phyloP scores from a whole-genome alignment of 2,797 vertebrate species.

The Thaleichthys pacificus region DNA sequence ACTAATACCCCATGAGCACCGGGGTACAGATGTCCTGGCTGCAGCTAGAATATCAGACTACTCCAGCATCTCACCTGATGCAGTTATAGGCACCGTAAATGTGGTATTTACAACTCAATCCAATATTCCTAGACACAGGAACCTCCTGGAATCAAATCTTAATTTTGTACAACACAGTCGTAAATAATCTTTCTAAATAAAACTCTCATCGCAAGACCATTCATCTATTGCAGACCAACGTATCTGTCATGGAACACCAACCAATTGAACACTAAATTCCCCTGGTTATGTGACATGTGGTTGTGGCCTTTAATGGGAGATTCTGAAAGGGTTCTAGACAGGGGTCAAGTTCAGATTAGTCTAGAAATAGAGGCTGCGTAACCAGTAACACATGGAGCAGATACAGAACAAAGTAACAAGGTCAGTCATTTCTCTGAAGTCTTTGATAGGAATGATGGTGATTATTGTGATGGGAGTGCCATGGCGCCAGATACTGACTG shows the following conservation, averaged over 20 bases:
- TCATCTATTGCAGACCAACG: slow-evolving; percentile 31
- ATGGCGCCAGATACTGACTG: neutral
- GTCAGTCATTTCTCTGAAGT: slow-evolving; percentile 33
- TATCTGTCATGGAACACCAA: slow-evolving; percentile 48
- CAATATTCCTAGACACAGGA: slow-evolving; percentile 13
- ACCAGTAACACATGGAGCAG: slow-evolving; percentile 55
- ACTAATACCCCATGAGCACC: neutral
- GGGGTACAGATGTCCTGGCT: slow-evolving; percentile 17
- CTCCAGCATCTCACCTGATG: slow-evolving; percentile 2
- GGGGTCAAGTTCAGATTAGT: slow-evolving; percentile 61
- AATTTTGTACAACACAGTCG: slow-evolving; percentile 11
- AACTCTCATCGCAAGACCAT: slow-evolving; percentile 32
- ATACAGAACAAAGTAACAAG: slow-evolving; percentile 35
- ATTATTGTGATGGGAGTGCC: neutral
- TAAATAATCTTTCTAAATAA: slow-evolving; percentile 13
- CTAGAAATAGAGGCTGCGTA: slow-evolving; percentile 67
- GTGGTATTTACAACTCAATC: slow-evolving; percentile 30
- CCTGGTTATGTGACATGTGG: slow-evolving; percentile 43
- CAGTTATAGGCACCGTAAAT: neutral
- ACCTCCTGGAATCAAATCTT: neutral
- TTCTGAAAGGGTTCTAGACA: slow-evolving; percentile 37
- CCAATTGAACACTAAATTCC: slow-evolving; percentile 31
- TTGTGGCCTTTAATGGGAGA: slow-evolving; percentile 57
- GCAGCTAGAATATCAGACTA: slow-evolving; percentile 18
- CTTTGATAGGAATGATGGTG: neutral